Conservation (phyloP, 2,888 invertebrate genomes). For the Archips crataeganus region DNA sequence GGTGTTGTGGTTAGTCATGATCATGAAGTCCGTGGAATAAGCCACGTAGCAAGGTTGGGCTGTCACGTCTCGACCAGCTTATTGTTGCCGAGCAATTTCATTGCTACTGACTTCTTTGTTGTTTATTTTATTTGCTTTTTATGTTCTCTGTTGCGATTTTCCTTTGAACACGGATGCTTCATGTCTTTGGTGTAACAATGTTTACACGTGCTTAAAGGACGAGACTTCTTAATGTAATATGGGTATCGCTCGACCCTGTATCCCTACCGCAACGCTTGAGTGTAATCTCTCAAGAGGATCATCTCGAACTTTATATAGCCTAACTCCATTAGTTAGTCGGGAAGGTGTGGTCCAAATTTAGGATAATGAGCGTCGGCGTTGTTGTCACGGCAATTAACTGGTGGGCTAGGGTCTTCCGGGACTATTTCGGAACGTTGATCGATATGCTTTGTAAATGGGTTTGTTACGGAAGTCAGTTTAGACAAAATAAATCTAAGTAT, state of each 20-base stretch:
- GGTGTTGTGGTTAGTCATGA: conserved; percentile 54
- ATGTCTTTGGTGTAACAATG: neutral
- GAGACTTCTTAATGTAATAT: neutral
- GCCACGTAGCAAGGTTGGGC: conserved; percentile 58
- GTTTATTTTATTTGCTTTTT: conserved; percentile 22
- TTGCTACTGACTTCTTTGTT: conserved; percentile 19
- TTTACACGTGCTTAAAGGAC: neutral
- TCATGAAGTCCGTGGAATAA: conserved; percentile 50
- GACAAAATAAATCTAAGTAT: neutral
- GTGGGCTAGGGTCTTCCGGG: conserved; percentile 63
- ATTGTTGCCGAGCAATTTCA: conserved; percentile 31
- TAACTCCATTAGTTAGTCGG: conserved; percentile 51
- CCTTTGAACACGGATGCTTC: neutral
- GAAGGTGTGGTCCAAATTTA: conserved; percentile 68
- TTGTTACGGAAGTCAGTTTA: conserved; percentile 3
- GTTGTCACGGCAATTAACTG: conserved; percentile 72
- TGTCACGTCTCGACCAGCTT: conserved; percentile 58
- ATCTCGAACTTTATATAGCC: conserved; percentile 36
- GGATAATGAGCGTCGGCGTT: conserved; percentile 63
- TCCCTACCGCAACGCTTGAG: conserved; percentile 19
- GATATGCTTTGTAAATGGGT: conserved; percentile 48
- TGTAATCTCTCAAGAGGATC: conserved; percentile 41
- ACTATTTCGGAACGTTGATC: conserved; percentile 67
- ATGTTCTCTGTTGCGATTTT: conserved; percentile 1
- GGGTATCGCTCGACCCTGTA: neutral